A percentile compares a stretch with the other conserved stretches of the same genome.
Conservation (phyloP, 1,140 invertebrate species). For the Heterodera carotae region DNA sequence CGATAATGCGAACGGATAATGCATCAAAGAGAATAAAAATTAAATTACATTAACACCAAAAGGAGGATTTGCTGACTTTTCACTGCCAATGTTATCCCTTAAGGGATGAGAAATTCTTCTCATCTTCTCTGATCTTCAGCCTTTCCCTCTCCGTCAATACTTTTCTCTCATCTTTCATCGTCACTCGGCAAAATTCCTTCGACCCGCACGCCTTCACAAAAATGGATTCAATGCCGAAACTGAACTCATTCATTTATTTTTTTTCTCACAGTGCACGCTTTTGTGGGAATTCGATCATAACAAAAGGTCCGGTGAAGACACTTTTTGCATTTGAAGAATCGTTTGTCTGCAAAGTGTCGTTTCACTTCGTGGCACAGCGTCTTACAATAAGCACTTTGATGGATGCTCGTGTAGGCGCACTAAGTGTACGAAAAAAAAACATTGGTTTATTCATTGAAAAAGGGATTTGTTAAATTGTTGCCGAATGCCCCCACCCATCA, state of each 20-base stretch:
- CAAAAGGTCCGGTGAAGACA: slow-evolving; percentile 39
- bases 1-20: background rate
- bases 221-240: background rate
- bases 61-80: too few relatives aligned
- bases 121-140: slow-evolving; percentile 50
- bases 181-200: slow-evolving; percentile 51
- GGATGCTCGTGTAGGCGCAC: slow-evolving; percentile 42
- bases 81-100: background rate
- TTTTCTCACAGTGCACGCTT: slow-evolving; percentile 49
- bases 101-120: slow-evolving; percentile 43
- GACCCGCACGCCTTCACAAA: slow-evolving; percentile 46
- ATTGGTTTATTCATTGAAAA: too few relatives aligned
- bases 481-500: too few relatives aligned
- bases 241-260: background rate
- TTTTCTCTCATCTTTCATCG: slow-evolving; percentile 59
- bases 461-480: too few relatives aligned
- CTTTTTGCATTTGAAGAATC: slow-evolving; percentile 50
- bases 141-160: slow-evolving; percentile 45
- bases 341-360: slow-evolving; percentile 48
- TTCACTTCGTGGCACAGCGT: slow-evolving; percentile 33
- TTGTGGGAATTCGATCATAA: slow-evolving; percentile 48
- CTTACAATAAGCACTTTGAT: slow-evolving; percentile 41
- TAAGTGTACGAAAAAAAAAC: slow-evolving; percentile 21
- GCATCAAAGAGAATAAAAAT: too few relatives aligned
- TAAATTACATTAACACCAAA: background rate